Evolutionary conservation across 2,113 vertebrate genomes (phyloP).

Genomic region (Mirounga angustirostris): DNA sequence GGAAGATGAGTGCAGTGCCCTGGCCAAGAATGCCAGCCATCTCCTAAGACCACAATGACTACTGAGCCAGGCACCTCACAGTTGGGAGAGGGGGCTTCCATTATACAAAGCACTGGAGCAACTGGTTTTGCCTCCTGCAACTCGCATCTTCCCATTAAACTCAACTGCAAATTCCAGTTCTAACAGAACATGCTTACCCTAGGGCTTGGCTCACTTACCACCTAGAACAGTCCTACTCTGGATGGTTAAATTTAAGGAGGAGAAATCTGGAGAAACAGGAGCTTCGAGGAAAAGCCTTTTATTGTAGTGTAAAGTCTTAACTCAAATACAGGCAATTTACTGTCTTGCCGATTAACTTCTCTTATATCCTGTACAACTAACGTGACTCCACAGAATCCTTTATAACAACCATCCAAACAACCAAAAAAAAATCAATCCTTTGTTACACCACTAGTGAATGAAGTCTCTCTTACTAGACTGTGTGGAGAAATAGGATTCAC

Average conservation of each 20-base stretch:
- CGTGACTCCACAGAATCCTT: neutral
- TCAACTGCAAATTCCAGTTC: neutral
- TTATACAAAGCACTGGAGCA: neutral
- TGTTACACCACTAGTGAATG: neutral
- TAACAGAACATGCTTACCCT: neutral
- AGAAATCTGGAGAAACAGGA: neutral
- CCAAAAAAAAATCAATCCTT: neutral
- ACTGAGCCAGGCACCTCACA: neutral
- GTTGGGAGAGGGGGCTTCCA: neutral
- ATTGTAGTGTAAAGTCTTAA: neutral
- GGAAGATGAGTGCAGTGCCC: neutral
- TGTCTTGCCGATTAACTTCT: neutral
- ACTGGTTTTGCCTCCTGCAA: neutral
- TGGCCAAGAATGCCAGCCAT: neutral
- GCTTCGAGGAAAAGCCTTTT: slow-evolving; percentile 46
- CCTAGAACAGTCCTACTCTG: neutral
- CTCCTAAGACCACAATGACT: neutral
- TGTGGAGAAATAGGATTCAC: neutral
- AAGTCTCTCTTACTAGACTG: neutral
- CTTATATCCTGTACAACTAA: neutral
- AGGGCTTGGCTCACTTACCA: neutral
- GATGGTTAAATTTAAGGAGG: neutral
- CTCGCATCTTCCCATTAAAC: neutral
- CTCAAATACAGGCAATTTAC: slow-evolving; percentile 25
- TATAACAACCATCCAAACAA: neutral